Evolutionary conservation across 2,113 vertebrate genomes (phyloP).

Genomic region (Oxygymnocypris stewartii): DNA sequence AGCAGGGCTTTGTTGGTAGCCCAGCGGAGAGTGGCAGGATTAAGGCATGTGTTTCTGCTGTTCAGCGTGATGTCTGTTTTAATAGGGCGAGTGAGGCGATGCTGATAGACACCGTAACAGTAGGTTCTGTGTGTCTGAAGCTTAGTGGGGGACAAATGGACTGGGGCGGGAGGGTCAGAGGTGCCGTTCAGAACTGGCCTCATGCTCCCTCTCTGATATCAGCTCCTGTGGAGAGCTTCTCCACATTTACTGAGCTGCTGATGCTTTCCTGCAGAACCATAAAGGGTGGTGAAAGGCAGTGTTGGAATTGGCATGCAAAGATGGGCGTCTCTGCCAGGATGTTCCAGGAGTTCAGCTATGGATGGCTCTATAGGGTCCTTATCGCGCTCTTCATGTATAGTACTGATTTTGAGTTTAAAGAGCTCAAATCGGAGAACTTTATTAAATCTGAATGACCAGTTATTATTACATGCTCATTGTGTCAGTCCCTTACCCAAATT

Average conservation of each 20-base stretch:
- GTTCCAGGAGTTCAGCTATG: constrained; percentile 52
- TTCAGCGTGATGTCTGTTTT: constrained; percentile 69
- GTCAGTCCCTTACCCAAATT: not conserved
- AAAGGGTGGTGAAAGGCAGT: constrained; percentile 41
- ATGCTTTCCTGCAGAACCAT: constrained; percentile 59
- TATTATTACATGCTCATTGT: not conserved
- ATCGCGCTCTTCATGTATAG: not conserved
- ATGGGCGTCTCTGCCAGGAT: constrained; percentile 50
- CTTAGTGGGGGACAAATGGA: constrained; percentile 49
- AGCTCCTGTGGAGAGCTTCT: constrained; percentile 47
- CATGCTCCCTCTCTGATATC: constrained; percentile 2
- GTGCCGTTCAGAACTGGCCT: constrained; percentile 28
- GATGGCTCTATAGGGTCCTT: not conserved
- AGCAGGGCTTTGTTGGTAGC: constrained; percentile 62
- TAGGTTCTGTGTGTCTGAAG: constrained; percentile 64
- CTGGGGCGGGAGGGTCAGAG: constrained; percentile 36
- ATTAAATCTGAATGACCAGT: not conserved
- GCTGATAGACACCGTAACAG: constrained; percentile 62
- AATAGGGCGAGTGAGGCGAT: constrained; percentile 63
- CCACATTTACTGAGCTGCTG: constrained; percentile 61
- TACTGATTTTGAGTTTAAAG: not conserved
- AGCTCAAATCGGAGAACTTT: not conserved
- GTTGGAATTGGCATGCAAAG: constrained; percentile 66
- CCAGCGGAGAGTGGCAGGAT: constrained; percentile 52
- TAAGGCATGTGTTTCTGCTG: constrained; percentile 55